phyloP scores from a whole-genome alignment of 2,113 vertebrate species.

The Saguinus midas region DNA sequence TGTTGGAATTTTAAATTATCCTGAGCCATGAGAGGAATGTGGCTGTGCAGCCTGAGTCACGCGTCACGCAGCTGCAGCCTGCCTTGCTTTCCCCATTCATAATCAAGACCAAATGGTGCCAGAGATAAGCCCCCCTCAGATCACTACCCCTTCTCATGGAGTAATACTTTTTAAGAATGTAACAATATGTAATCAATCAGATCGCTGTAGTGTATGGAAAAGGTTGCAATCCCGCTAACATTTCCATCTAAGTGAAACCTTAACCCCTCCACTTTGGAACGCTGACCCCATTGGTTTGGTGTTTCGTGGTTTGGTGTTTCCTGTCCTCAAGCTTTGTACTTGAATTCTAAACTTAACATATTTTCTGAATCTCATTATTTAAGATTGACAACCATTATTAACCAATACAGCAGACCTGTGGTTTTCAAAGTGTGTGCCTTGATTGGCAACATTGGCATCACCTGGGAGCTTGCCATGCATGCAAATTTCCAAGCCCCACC shows the following conservation, averaged over 20 bases:
- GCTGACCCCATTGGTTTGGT: not conserved
- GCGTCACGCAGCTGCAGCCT: not conserved
- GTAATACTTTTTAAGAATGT: not conserved
- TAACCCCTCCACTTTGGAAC: not conserved
- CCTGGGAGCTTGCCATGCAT: no score
- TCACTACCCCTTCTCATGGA: not conserved
- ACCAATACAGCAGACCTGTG: not conserved
- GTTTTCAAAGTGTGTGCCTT: not conserved
- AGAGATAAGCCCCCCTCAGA: not conserved
- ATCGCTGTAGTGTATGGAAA: not conserved
- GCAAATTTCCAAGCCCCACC: not conserved
- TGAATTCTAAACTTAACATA: not conserved
- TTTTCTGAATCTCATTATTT: not conserved
- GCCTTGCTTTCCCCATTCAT: not conserved
- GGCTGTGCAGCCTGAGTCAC: not conserved
- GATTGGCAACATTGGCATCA: not conserved
- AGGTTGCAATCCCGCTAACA: not conserved
- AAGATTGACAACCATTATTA: not conserved
- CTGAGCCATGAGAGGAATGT: not conserved
- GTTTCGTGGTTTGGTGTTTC: not conserved
- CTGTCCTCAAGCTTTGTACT: not conserved
- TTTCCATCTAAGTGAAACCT: not conserved
- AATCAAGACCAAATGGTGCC: not conserved
- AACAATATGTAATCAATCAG: not conserved
- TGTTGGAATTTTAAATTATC: not conserved